These are phyloP conservation scores for Dusona sp. DNA, from an alignment of 2,888 invertebrate genomes.

Conservation along the genomic window DNA sequence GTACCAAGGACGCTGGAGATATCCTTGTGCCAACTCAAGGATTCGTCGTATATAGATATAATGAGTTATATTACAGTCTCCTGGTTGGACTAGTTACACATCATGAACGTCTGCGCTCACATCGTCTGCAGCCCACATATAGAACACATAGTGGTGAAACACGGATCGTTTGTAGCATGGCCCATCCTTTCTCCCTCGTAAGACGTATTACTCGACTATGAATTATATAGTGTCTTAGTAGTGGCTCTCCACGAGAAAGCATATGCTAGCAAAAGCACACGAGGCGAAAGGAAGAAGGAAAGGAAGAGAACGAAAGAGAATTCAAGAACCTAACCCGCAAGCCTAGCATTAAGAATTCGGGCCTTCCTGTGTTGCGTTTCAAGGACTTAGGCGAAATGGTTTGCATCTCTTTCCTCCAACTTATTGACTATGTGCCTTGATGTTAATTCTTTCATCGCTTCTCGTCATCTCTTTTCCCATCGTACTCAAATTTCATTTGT, in stretches of 20 bases:
- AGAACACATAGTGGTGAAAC: slow-evolving; percentile 43
- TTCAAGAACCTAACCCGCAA: slow-evolving; percentile 22
- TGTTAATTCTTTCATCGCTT: no score
- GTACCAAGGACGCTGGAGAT: slow-evolving; percentile 46
- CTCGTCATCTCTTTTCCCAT: neutral
- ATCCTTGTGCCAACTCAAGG: slow-evolving; percentile 46
- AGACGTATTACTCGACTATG: slow-evolving; percentile 83
- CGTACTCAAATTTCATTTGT: neutral
- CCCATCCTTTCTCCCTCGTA: slow-evolving; percentile 66
- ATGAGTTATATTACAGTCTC: slow-evolving; percentile 21
- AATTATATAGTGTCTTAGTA: slow-evolving; percentile 80
- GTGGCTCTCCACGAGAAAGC: slow-evolving; percentile 70
- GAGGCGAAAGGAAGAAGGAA: slow-evolving; percentile 15
- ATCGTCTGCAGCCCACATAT: slow-evolving; percentile 38
- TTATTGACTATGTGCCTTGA: neutral
- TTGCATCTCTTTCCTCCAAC: slow-evolving; percentile 20
- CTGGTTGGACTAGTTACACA: slow-evolving; percentile 38
- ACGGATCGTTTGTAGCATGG: slow-evolving; percentile 61
- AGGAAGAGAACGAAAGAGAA: slow-evolving; percentile 20
- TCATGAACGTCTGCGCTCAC: slow-evolving; percentile 57
- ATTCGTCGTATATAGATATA: slow-evolving; percentile 15
- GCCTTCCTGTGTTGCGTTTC: slow-evolving; percentile 70
- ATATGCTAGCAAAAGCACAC: slow-evolving; percentile 29
- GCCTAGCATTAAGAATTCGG: slow-evolving; percentile 72
- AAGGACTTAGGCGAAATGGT: slow-evolving; percentile 74